These are phyloP conservation scores for Drosophila sp. DNA, from an alignment of 1,140 invertebrate species.

Conservation along the genomic window DNA sequence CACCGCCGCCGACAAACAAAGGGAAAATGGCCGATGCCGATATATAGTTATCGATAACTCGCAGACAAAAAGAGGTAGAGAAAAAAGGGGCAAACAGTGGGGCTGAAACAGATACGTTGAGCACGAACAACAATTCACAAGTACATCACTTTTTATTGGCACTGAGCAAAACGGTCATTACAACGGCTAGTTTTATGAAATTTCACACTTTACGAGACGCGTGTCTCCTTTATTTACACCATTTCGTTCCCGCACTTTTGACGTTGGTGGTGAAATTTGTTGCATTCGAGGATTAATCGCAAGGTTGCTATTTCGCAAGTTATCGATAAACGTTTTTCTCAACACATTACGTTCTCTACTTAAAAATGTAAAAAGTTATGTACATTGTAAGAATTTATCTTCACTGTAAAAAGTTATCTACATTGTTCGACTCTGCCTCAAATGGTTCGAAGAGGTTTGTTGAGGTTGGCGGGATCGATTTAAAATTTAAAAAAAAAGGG, in stretches of 20 bases:
- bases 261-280: slow-evolving; percentile 7
- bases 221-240: slow-evolving; percentile 21
- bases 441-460: no score
- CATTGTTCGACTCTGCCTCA: no score
- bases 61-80: slow-evolving; percentile 71
- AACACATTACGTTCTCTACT: no score
- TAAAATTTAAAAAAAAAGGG: no score
- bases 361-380: no score
- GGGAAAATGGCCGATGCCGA: slow-evolving; percentile 63
- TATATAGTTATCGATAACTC: slow-evolving; percentile 45
- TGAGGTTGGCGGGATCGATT: no score
- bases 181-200: not conserved
- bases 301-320: no score
- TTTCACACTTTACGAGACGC: slow-evolving; percentile 17
- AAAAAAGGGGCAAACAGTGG: slow-evolving; percentile 68
- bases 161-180: not conserved
- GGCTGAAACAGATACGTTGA: slow-evolving; percentile 41
- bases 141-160: slow-evolving; percentile 15
- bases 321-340: no score
- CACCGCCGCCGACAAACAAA: slow-evolving; percentile 74
- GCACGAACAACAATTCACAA: slow-evolving; percentile 59
- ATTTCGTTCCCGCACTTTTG: slow-evolving; percentile 52
- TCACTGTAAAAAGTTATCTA: no score
- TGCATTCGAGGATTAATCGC: not conserved
- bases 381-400: no score